These are phyloP conservation scores for Macrosteles quadrilineatus DNA, from an alignment of 1,140 invertebrate genomes.

Conservation along the genomic window DNA sequence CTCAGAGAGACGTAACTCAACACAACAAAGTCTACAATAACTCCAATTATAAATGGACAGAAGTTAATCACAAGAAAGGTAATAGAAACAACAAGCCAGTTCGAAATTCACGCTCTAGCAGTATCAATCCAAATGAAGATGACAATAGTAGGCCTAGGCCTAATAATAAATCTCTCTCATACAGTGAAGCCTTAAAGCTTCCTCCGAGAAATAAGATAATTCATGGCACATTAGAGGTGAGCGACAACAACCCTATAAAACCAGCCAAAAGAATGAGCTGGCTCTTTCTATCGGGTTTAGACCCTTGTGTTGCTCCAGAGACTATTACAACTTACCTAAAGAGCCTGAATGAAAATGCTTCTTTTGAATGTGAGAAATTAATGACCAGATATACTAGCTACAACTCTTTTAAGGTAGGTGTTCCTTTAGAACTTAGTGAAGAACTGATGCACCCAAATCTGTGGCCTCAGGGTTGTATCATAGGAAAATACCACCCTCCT, in stretches of 20 bases:
- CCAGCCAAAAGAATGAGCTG: neutral
- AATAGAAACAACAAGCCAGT: no score
- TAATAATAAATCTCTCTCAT: no score
- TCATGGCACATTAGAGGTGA: neutral
- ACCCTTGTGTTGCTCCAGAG: neutral
- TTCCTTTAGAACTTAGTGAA: neutral
- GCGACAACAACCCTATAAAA: neutral
- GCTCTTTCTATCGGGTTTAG: neutral
- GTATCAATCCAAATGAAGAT: no score
- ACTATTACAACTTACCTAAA: neutral
- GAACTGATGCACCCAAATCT: neutral
- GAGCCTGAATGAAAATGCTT: neutral
- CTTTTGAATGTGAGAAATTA: neutral
- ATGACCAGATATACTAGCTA: neutral
- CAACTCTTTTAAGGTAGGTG: neutral
- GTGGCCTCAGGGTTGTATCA: neutral
- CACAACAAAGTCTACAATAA: no score
- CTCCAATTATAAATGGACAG: no score
- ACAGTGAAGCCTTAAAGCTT: no score
- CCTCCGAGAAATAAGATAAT: no score
- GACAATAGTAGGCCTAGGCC: no score
- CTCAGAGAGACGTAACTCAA: no score
- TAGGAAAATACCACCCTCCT: neutral
- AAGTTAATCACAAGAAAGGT: no score
- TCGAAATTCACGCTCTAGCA: no score